Percentiles rank a stretch among this genome's conserved stretches.
Evolutionary conservation across 2,797 vertebrate genomes (phyloP).

Genomic region (Sebastes itinus): DNA sequence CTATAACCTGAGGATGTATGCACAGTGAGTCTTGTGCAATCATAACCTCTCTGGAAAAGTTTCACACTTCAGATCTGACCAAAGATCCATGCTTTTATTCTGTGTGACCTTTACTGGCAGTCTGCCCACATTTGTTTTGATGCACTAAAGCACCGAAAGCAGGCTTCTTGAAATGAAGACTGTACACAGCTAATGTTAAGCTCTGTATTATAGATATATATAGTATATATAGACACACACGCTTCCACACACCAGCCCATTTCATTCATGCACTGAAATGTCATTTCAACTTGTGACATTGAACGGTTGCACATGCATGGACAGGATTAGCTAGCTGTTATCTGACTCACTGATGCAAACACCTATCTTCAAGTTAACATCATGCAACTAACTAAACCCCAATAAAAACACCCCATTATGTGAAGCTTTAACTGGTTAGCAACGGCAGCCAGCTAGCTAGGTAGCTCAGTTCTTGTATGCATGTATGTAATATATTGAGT

Average conservation of each 20-base stretch:
- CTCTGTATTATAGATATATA: too few species aligned
- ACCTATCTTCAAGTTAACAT: background rate
- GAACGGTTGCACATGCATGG: background rate
- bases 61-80: too few species aligned
- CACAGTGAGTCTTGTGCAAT: too few species aligned
- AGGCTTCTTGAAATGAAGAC: background rate
- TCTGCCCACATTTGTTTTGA: conserved; percentile 25
- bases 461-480: background rate
- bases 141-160: background rate
- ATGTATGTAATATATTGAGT: background rate
- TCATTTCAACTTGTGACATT: conserved; percentile 44
- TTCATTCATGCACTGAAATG: too few species aligned
- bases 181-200: too few species aligned
- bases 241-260: too few species aligned
- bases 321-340: background rate
- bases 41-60: too few species aligned
- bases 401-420: background rate
- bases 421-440: background rate
- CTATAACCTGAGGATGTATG: background rate
- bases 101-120: background rate
- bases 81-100: background rate
- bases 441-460: conserved; percentile 47
- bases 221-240: too few species aligned
- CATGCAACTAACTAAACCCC: background rate
- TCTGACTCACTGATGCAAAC: background rate